Base-by-base conservation (phyloP, 92 coral and sea anemone species). In the Porites divaricata region DNA sequence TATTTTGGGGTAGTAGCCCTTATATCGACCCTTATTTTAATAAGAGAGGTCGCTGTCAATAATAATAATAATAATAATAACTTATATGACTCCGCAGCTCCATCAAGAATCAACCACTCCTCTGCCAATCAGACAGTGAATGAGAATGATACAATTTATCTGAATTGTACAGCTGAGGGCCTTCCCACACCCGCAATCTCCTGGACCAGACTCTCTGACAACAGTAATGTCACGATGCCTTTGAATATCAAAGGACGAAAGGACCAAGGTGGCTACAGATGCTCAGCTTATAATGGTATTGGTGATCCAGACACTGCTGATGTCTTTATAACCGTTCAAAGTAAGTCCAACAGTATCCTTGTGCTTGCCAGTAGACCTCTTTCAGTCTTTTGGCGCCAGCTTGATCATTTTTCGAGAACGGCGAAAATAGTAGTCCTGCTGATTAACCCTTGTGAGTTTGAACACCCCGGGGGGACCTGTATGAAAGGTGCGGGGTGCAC, bases 201-300 rank as follows among this genome's bases (percentile, higher is more conserved):
- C 8, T 65, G 70, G 70, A 19, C 28, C 11, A 20, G 23, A 21
- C 26, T n/a, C 22, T n/a, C 23, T 19, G 25, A 65, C 8, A 65
- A 19, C 25, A 65, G 70, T 19, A 14, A 0, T 65, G 45, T 65
- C 0, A 19, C 70, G 3, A 11, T 9, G 19, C 14, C 24, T 1
- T n/a, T 65, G 9, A 9, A 4, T 26, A 65, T 65, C 70, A 65
- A 35, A n/a, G 70, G 70, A n/a, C n/a, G 22, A 65, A 23, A 65
- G 70, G 24, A 65, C 7, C 25, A 65, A 65, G 70, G 70, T 12
- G n/a, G n/a, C 28, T 65, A 65, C 24, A 65, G 70, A 65, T 65
- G 70, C 21, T 21, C 28, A n/a, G 70, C 70, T 10, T 1, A 17
- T 8, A 65, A 65, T 65, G 1, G 10, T 12, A 26, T 65, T 25